A percentile compares a stretch with the other conserved stretches of the same genome.
Evolutionary conservation across 2,888 invertebrate species (phyloP).

Genomic region (Ceriagrion tenellum): DNA sequence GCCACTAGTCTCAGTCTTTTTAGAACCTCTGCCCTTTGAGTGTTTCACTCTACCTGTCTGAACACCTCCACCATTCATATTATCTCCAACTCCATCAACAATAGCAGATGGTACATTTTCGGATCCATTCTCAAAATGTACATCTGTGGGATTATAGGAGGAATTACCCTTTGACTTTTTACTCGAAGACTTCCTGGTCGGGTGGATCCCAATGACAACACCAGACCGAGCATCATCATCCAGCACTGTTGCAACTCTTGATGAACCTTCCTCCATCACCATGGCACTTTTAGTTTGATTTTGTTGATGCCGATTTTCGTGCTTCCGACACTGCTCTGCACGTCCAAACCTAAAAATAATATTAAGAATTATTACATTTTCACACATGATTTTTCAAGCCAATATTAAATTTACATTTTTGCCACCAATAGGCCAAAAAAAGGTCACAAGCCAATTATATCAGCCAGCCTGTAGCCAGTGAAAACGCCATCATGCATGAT

Average conservation of each 20-base stretch:
- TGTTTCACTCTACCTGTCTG: background rate
- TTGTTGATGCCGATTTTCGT: conserved; percentile 45
- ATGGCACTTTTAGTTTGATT: conserved; percentile 4
- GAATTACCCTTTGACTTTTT: conserved; percentile 19
- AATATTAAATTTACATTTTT: too few species aligned
- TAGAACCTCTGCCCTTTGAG: background rate
- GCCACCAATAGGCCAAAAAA: too few species aligned
- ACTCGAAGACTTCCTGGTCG: background rate
- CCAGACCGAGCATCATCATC: background rate
- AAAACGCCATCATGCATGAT: too few species aligned
- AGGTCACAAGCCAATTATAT: too few species aligned
- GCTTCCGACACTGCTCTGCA: conserved; percentile 43
- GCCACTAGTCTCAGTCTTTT: background rate
- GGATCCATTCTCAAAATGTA: background rate
- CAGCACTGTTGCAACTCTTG: background rate
- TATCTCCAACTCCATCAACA: background rate
- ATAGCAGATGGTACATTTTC: background rate
- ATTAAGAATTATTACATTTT: background rate
- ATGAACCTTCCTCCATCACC: background rate
- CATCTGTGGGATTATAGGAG: background rate
- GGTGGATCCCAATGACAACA: background rate
- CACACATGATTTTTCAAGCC: too few species aligned
- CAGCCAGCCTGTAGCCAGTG: too few species aligned
- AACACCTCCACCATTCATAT: conserved; percentile 12
- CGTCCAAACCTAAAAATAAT: conserved; percentile 41